Percentiles rank a stretch among this genome's conserved stretches.
Conservation (phyloP, 2,888 invertebrate species). For the Dinocampus coccinellae region DNA sequence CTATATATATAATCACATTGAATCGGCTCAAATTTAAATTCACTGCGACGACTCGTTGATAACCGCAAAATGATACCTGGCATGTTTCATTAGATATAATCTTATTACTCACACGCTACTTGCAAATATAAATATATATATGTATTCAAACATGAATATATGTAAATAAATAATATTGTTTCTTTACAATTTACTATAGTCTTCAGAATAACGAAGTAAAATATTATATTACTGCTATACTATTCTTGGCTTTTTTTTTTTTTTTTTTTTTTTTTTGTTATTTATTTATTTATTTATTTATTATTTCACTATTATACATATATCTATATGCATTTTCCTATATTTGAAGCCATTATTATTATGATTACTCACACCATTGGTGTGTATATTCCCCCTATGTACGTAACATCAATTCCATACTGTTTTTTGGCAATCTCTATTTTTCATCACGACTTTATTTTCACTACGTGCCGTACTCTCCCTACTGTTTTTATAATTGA, state of each 20-base stretch:
- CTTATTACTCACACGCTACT: neutral
- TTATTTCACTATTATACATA: neutral
- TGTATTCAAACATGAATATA: neutral
- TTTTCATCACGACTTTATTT: no score
- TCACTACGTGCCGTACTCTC: no score
- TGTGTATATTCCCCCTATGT: neutral
- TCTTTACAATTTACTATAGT: neutral
- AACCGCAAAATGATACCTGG: slow-evolving; percentile 37
- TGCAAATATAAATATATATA: neutral
- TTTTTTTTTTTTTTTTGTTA: no score
- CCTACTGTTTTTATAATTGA: neutral
- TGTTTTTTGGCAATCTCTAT: neutral
- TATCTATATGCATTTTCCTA: neutral
- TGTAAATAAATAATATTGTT: neutral
- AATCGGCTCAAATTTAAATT: slow-evolving; percentile 34
- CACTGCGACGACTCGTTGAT: slow-evolving; percentile 29
- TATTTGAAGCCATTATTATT: neutral
- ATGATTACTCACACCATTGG: neutral
- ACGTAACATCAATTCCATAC: neutral
- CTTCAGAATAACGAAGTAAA: neutral
- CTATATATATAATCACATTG: slow-evolving; percentile 16
- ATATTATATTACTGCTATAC: no score
- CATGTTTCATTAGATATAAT: slow-evolving; percentile 30
- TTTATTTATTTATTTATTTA: neutral
- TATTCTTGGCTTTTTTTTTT: no score